Evolutionary conservation across 2,797 vertebrate genomes (phyloP), one percentile per base, ranked within the genome.

Genomic region (Lithobates pipiens): DNA sequence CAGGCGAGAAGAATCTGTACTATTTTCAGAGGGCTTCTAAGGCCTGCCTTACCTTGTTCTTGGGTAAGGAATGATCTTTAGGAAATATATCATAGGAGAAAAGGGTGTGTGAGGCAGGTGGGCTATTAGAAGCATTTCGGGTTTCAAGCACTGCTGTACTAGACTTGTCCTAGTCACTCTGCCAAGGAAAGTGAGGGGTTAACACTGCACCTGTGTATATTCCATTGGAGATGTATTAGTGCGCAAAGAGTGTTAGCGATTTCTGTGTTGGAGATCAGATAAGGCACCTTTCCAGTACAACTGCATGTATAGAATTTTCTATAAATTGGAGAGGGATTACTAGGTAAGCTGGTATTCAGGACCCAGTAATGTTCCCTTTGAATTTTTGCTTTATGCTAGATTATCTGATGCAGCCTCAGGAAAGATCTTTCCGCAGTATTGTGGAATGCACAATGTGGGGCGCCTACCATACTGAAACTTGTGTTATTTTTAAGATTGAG

Each of bases 1-100:
- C 76, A 36, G 44, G 76, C 32, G 21, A 42, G 61, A 83, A 61
- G 81, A 87, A 87, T 87, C 86, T 75, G 3, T 87, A 73, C 76
- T 87, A 87, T 87, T 73, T 86, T 86, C 73, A 78, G 61, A 86
- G 85, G 85, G 80, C 76, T 87, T 84, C 75, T 79, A 69, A 83
- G 81, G 81, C 86, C 82, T 87, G 86, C 86, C 34, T 27, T 79
- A 84, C 86, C 86, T 84, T 87, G 81, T 82, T 84, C 63, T 34
- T 84, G 69, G 70, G 57, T 84, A 70, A 87, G 76, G 63, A 80
- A 83, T 87, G 86, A 87, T 86, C 57, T 78, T 83, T 57, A 73
- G 71, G 57, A 68, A 83, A 83, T 87, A 87, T 87, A 65, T 77
- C 65, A 72, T 70, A 63, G 27, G 73, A 86, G 81, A 25, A 67